A percentile compares a stretch with the other conserved stretches of the same genome.
Evolutionary conservation across 2,888 invertebrate genomes (phyloP).

Genomic region (Lutraria lutraria): DNA sequence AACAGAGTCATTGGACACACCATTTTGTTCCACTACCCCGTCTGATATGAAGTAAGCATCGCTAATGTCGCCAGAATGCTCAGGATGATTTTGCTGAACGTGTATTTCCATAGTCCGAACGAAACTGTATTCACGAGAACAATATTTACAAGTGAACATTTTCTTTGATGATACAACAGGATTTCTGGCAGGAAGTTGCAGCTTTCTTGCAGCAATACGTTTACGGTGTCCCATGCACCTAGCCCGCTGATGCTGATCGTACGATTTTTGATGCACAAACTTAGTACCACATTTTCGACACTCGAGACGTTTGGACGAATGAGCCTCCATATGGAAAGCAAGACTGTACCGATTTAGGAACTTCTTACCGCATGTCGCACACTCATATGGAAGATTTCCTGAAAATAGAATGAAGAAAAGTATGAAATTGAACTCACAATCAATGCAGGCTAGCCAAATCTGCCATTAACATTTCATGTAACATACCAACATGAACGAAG

Average conservation of each 20-base stretch:
- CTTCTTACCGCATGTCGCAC: conserved; percentile 56
- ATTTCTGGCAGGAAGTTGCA: conserved; percentile 46
- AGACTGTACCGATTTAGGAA: conserved; percentile 64
- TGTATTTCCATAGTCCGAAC: conserved; percentile 53
- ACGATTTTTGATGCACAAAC: conserved; percentile 68
- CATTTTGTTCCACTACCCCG: conserved; percentile 21
- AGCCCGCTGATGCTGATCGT: conserved; percentile 66
- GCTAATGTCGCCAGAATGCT: conserved; percentile 37
- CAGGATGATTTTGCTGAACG: conserved; percentile 47
- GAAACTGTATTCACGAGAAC: conserved; percentile 50
- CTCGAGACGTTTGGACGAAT: conserved; percentile 56
- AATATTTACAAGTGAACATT: conserved; percentile 58
- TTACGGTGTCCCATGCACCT: conserved; percentile 65
- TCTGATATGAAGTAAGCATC: conserved; percentile 20
- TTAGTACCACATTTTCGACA: conserved; percentile 68
- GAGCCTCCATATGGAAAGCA: conserved; percentile 65
- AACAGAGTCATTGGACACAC: conserved; percentile 20
- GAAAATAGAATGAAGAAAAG: conserved; percentile 18
- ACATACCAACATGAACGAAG: no score
- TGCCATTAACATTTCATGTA: no score
- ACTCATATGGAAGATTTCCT: conserved; percentile 66
- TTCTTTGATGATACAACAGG: conserved; percentile 30
- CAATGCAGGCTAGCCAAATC: background rate
- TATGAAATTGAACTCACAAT: background rate
- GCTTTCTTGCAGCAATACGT: conserved; percentile 60